Evolutionary conservation across 2,113 vertebrate genomes (phyloP).

Genomic region (Brachyhypopomus occidentalis): DNA sequence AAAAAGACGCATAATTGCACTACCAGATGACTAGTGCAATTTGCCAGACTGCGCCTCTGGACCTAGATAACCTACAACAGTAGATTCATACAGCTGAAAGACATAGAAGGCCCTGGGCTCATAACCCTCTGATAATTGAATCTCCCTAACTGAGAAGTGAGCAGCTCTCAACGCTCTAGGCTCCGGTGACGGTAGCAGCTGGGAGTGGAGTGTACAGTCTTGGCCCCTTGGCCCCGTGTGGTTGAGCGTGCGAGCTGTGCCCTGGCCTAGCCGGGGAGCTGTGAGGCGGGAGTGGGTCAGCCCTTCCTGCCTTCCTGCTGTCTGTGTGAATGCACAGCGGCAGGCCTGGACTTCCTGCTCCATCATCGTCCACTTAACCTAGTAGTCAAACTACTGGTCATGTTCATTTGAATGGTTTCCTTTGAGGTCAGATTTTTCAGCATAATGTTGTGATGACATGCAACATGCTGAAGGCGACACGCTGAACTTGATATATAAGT

Average conservation of each 20-base stretch:
- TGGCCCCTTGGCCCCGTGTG: not conserved
- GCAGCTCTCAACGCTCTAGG: not conserved
- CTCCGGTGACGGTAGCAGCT: not conserved
- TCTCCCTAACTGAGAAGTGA: not conserved
- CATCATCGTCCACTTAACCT: not conserved
- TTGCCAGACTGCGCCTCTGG: too few relatives aligned
- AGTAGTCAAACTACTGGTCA: not conserved
- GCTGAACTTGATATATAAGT: not conserved
- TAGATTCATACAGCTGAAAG: too few relatives aligned
- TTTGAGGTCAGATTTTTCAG: not conserved
- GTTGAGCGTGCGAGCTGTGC: not conserved
- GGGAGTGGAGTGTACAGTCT: not conserved
- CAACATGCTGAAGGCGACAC: not conserved
- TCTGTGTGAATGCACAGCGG: not conserved
- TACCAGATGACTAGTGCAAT: too few relatives aligned
- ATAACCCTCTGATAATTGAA: not conserved
- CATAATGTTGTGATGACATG: too few relatives aligned
- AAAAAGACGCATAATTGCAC: too few relatives aligned
- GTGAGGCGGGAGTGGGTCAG: not conserved
- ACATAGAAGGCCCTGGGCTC: not conserved
- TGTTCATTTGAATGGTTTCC: not conserved
- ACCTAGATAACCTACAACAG: too few relatives aligned
- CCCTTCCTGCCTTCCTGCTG: not conserved
- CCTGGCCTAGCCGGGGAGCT: not conserved
- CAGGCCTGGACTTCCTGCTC: not conserved